These are phyloP conservation scores for Morone chrysops DNA, from an alignment of 2,113 vertebrate species.

Conservation along the genomic window DNA sequence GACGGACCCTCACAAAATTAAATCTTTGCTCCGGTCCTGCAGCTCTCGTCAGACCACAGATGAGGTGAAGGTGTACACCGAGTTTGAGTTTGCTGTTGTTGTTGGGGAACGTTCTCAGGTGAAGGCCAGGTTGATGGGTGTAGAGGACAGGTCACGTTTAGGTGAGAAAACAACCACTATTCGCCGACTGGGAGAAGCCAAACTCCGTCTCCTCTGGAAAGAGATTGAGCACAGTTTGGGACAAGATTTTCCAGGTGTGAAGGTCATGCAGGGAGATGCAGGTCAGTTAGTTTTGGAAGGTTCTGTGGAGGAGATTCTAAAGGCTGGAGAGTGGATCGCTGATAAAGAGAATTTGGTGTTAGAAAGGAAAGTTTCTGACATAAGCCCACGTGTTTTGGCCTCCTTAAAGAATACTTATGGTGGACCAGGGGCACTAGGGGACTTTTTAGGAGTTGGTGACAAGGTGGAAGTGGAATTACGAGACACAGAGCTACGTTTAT, in stretches of 20 bases:
- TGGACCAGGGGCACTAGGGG: neutral
- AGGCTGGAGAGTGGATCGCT: slow-evolving; percentile 53
- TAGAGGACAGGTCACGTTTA: neutral
- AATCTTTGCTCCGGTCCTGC: slow-evolving; percentile 43
- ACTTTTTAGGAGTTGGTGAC: slow-evolving; percentile 46
- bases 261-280: slow-evolving; percentile 23
- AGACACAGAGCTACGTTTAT: slow-evolving; percentile 58
- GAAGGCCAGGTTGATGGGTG: neutral
- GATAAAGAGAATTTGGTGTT: slow-evolving; percentile 25
- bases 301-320: slow-evolving; percentile 40
- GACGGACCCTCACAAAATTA: slow-evolving; percentile 15
- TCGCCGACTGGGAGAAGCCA: slow-evolving; percentile 53
- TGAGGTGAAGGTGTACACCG: slow-evolving; percentile 41
- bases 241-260: slow-evolving; percentile 38
- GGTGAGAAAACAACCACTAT: slow-evolving; percentile 13
- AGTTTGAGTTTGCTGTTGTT: slow-evolving; percentile 15
- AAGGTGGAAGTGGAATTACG: slow-evolving; percentile 58
- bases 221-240: slow-evolving; percentile 49
- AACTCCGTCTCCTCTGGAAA: slow-evolving; percentile 66
- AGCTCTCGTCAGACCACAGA: rapidly evolving
- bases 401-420: slow-evolving; percentile 60
- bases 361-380: slow-evolving; percentile 41
- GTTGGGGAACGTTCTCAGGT: slow-evolving; percentile 47
- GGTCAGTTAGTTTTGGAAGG: slow-evolving; percentile 63
- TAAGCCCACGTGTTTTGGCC: slow-evolving; percentile 45